These are phyloP conservation scores for Drosophila mettleri DNA, from an alignment of 2,888 invertebrate species.

Conservation along the genomic window DNA sequence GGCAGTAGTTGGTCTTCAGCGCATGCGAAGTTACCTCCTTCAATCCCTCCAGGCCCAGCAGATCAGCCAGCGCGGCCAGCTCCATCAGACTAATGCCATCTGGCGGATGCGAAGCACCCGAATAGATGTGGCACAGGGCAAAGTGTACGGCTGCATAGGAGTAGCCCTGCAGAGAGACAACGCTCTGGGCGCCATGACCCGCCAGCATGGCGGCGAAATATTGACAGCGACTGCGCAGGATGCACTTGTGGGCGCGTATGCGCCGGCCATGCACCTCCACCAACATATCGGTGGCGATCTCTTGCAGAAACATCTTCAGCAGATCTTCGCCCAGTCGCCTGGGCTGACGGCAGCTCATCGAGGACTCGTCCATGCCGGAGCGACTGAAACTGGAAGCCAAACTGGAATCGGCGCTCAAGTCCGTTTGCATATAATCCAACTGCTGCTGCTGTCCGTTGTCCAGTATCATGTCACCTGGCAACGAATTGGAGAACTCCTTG, in stretches of 20 bases:
- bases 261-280: constrained; percentile 93
- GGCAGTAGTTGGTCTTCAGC: constrained; percentile 94
- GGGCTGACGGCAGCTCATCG: constrained; percentile 85
- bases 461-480: constrained; percentile 83
- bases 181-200: constrained; percentile 94
- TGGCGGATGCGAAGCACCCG: constrained; percentile 95
- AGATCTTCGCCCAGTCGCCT: constrained; percentile 93
- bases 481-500: constrained; percentile 84
- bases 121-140: constrained; percentile 96
- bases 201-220: constrained; percentile 96
- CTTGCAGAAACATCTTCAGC: constrained; percentile 95
- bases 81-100: constrained; percentile 94
- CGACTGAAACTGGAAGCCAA: constrained; percentile 87
- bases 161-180: constrained; percentile 93
- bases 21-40: constrained; percentile 96
- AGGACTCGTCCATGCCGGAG: constrained; percentile 86
- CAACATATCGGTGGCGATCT: constrained; percentile 94
- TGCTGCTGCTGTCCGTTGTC: constrained; percentile 68
- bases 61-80: constrained; percentile 94
- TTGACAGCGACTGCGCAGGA: constrained; percentile 94
- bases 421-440: constrained; percentile 85
- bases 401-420: constrained; percentile 87
- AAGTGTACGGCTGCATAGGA: constrained; percentile 94
- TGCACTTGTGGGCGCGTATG: constrained; percentile 96
- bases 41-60: constrained; percentile 95